phyloP scores from a whole-genome alignment of 1,140 invertebrate genomes.

The Brachionus koreanus region DNA sequence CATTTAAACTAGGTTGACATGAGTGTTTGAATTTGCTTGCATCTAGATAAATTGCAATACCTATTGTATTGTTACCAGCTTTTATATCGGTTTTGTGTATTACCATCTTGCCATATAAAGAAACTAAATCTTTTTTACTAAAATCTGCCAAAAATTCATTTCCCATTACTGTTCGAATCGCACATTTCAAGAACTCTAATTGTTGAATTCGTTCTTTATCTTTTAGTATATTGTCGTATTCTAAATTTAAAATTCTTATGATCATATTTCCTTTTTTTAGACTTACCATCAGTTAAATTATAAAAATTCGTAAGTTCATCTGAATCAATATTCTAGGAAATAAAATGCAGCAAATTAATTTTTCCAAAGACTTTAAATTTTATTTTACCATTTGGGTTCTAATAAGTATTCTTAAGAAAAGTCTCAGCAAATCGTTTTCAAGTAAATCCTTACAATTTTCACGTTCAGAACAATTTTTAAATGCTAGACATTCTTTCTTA shows the following conservation, averaged over 20 bases:
- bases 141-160: not conserved
- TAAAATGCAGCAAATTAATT: not conserved
- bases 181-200: not conserved
- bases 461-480: not conserved
- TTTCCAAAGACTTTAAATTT: not conserved
- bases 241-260: not conserved
- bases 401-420: slow-evolving; percentile 1
- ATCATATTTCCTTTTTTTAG: not conserved
- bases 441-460: not conserved
- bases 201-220: slow-evolving; percentile 1
- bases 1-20: not conserved
- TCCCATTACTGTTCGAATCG: not conserved
- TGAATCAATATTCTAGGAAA: not conserved
- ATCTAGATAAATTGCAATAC: not conserved
- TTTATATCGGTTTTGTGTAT: not conserved
- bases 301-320: not conserved
- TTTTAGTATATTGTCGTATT: not conserved
- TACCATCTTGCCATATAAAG: not conserved
- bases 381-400: not conserved
- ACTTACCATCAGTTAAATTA: slow-evolving; percentile 5
- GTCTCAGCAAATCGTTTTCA: not conserved
- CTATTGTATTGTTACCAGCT: not conserved
- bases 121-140: not conserved
- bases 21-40: not conserved
- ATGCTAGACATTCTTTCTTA: not conserved